phyloP scores from a whole-genome alignment of 2,888 invertebrate species.

The Amiota minor region DNA sequence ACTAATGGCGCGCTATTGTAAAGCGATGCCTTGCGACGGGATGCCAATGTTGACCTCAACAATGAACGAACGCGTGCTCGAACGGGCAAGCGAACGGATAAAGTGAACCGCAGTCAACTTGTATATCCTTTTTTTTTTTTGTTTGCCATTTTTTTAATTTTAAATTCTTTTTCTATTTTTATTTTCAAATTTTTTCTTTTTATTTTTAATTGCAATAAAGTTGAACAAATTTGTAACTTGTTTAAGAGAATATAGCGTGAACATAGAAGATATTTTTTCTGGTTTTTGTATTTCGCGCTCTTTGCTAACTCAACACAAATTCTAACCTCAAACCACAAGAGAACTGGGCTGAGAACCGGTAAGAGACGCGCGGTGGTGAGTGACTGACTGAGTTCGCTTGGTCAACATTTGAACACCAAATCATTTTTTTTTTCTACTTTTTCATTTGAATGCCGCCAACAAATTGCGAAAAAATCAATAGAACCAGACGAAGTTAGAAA shows the following conservation, averaged over 20 bases:
- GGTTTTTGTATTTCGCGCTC: neutral
- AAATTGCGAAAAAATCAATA: conserved; percentile 73
- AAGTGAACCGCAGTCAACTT: conserved; percentile 59
- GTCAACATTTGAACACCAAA: conserved; percentile 51
- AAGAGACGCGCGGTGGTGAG: neutral
- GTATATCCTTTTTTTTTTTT: conserved; percentile 25
- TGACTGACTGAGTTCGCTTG: conserved; percentile 35
- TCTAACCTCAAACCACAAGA: conserved; percentile 62
- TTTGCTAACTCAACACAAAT: conserved; percentile 48
- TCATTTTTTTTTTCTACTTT: neutral
- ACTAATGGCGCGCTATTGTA: conserved; percentile 51
- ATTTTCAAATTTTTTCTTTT: conserved; percentile 57
- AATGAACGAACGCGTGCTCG: conserved; percentile 48
- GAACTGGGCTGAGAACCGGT: neutral
- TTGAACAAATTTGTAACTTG: conserved; percentile 55
- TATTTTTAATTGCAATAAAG: conserved; percentile 59
- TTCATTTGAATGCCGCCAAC: conserved; percentile 42
- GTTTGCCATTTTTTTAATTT: no score
- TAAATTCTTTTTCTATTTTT: no score
- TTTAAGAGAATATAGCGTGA: neutral
- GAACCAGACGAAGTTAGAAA: conserved; percentile 70
- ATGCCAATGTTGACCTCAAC: conserved; percentile 18
- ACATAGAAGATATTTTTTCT: neutral
- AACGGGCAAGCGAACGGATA: no score
- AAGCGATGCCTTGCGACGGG: neutral